Conservation (phyloP, 2,797 vertebrate genomes). For the Brotula barbata region DNA sequence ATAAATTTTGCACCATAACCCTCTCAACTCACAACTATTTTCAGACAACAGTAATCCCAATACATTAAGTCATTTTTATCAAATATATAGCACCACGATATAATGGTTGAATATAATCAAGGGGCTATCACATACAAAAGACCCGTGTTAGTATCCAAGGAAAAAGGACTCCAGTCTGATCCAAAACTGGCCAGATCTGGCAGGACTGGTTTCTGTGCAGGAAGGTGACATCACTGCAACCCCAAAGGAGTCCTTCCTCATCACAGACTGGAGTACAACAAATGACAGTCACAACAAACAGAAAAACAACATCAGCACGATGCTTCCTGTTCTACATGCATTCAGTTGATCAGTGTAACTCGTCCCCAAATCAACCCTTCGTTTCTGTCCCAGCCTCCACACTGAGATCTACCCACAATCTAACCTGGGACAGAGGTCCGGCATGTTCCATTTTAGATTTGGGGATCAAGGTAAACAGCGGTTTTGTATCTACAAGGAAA, state of each 20-base stretch:
- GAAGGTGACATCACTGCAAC: not conserved
- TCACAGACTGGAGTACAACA: slow-evolving; percentile 61
- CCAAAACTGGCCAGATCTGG: slow-evolving; percentile 13
- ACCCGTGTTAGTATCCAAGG: slow-evolving; percentile 95
- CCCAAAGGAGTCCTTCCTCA: slow-evolving; percentile 7
- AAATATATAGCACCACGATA: slow-evolving; percentile 99
- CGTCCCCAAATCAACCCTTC: slow-evolving; percentile 9
- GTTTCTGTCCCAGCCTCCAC: slow-evolving; percentile 5
- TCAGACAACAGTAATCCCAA: slow-evolving; percentile 91
- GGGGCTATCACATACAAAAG: slow-evolving; percentile 89
- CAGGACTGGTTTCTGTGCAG: slow-evolving; percentile 11
- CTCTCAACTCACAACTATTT: slow-evolving; percentile 86
- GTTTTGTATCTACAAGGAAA: slow-evolving; percentile 50
- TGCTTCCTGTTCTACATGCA: slow-evolving; percentile 63
- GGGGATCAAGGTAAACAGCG: slow-evolving; percentile 40
- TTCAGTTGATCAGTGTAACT: slow-evolving; percentile 47
- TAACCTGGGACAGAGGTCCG: slow-evolving; percentile 32
- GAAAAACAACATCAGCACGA: slow-evolving; percentile 49
- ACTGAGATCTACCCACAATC: slow-evolving; percentile 24
- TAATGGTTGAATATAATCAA: slow-evolving; percentile 88
- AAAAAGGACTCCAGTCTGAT: slow-evolving; percentile 20
- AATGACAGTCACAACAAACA: slow-evolving; percentile 46
- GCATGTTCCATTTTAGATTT: slow-evolving; percentile 25
- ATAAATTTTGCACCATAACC: slow-evolving; percentile 91
- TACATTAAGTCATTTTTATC: slow-evolving; percentile 90